Evolutionary conservation across 2,888 invertebrate species (phyloP).

Genomic region (Sarcophaga carnaria): DNA sequence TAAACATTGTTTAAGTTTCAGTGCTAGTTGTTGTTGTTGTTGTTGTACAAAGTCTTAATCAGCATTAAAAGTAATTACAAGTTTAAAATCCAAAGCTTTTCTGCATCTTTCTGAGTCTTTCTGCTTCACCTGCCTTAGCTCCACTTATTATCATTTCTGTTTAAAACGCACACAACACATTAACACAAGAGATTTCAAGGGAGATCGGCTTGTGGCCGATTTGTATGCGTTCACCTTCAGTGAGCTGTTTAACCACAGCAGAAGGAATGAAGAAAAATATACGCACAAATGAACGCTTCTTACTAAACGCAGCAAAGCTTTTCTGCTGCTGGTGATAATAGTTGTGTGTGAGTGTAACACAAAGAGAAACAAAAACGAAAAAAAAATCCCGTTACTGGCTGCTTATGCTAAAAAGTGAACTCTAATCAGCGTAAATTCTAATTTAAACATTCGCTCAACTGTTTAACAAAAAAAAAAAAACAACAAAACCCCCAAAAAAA

Average conservation of each 20-base stretch:
- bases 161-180: constrained; percentile 8
- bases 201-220: not conserved
- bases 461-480: constrained; percentile 31
- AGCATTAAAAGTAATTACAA: constrained; percentile 60
- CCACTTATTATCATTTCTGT: constrained; percentile 44
- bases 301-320: not conserved
- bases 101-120: not conserved
- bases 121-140: not conserved
- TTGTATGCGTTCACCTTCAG: constrained; percentile 24
- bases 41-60: constrained; percentile 33
- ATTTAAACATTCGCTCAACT: constrained; percentile 69
- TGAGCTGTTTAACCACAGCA: constrained; percentile 40
- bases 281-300: constrained; percentile 34
- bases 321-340: not conserved
- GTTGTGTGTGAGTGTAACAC: not conserved
- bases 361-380: not conserved
- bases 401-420: constrained; percentile 62
- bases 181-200: not conserved
- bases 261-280: constrained; percentile 1
- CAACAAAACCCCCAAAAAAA: not conserved
- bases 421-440: constrained; percentile 72
- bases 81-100: constrained; percentile 20
- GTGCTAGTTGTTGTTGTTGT: not conserved
- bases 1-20: constrained; percentile 12
- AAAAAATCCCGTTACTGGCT: constrained; percentile 10